These are phyloP conservation scores for Haemorhous mexicanus DNA, from an alignment of 2,113 vertebrate genomes.

Conservation along the genomic window DNA sequence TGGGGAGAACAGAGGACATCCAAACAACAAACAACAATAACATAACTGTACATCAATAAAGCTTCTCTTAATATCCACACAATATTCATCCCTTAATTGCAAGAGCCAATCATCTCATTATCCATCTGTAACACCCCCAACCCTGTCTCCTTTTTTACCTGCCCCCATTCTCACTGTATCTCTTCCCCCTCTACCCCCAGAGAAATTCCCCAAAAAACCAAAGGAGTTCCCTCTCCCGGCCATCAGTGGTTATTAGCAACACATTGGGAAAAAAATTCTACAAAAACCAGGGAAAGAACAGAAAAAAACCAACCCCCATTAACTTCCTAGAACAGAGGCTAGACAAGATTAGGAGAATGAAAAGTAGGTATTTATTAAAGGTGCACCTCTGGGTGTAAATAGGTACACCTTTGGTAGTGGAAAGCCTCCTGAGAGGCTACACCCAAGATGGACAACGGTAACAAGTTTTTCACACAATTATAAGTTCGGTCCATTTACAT, in stretches of 20 bases:
- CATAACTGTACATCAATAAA: background rate
- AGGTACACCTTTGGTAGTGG: background rate
- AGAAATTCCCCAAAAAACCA: background rate
- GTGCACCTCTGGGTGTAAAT: background rate
- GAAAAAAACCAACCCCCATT: background rate
- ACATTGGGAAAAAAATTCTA: background rate
- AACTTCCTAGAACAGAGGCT: background rate
- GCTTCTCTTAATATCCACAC: background rate
- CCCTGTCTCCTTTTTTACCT: background rate
- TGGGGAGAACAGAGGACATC: background rate
- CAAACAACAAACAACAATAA: background rate
- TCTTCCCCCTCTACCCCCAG: background rate
- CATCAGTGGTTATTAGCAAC: background rate
- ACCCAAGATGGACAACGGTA: background rate
- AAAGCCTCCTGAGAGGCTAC: background rate
- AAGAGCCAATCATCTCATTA: background rate
- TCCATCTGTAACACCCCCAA: background rate
- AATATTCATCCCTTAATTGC: background rate
- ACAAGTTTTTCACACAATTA: background rate
- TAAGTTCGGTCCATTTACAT: background rate
- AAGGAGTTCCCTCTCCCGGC: background rate
- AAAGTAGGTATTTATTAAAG: background rate
- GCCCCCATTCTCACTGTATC: background rate
- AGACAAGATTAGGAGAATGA: background rate
- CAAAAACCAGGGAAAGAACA: background rate